Conservation (phyloP, 2,888 invertebrate species). For the Craniophora ligustri region DNA sequence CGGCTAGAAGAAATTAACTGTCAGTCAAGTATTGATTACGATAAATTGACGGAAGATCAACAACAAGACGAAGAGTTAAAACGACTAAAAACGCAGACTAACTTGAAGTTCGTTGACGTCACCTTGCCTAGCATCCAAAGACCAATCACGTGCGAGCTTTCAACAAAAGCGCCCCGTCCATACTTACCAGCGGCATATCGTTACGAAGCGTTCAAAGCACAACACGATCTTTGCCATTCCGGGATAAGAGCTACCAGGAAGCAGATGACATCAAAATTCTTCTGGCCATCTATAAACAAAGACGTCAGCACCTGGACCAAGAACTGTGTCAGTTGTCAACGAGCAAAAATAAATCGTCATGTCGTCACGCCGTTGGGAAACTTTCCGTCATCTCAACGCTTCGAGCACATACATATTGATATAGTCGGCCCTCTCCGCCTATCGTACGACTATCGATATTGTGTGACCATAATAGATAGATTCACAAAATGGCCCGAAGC, state of each 20-base stretch:
- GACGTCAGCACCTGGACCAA: constrained; percentile 7
- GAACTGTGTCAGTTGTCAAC: constrained; percentile 4
- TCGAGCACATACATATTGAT: too few species aligned
- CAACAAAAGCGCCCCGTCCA: constrained; percentile 8
- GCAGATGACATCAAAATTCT: constrained; percentile 2
- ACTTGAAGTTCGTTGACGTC: neutral
- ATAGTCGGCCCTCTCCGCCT: too few species aligned
- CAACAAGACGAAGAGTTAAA: neutral
- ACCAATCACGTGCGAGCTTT: constrained; percentile 20
- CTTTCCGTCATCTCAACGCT: too few species aligned
- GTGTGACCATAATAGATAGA: constrained; percentile 9
- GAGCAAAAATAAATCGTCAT: constrained; percentile 4
- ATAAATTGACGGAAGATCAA: neutral
- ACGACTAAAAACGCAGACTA: neutral
- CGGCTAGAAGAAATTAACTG: constrained; percentile 31
- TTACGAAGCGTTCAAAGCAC: constrained; percentile 26
- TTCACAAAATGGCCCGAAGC: constrained; percentile 13
- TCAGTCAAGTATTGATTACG: constrained; percentile 6
- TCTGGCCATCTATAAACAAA: constrained; percentile 6
- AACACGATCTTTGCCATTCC: constrained; percentile 19
- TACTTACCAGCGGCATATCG: constrained; percentile 18
- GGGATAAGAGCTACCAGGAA: constrained; percentile 2
- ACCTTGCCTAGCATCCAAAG: neutral
- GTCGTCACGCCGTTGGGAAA: constrained; percentile 3
- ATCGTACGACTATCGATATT: too few species aligned